Evolutionary conservation across 2,113 vertebrate genomes (phyloP), one percentile per base, ranked within the genome.

Genomic region (Protomyctophum bolini): DNA sequence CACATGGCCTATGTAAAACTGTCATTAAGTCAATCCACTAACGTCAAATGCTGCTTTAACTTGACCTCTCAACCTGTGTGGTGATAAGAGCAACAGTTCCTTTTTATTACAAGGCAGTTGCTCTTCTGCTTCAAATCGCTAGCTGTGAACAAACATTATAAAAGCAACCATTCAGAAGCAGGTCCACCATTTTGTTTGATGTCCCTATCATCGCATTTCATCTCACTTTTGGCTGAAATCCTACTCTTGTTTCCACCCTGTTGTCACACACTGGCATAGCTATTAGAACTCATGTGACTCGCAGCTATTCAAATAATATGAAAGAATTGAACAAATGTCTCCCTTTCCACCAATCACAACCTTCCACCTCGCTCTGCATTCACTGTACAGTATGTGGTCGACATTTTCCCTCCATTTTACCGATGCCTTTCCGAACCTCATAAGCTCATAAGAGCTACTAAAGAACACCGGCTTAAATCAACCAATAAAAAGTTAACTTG

Each of bases 311-410:
- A 90, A 82, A 81, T 87, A 21, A 76, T 86, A 86, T 85, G 77
- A 91, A 91, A 91, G 88, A 89, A 89, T 82, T 81, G 72, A 88
- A 91, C 87, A 85, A 90, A 90, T 88, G 87, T 91, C 80, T 72
- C 86, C 73, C 81, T 73, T 72, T 87, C 88, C 80, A 87, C 92
- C 92, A 94, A 94, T 94, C 92, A 93, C 88, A 86, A 81, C 45
- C 85, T 47, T 93, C 92, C 92, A 94, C 91, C 92, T 93, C 89
- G 84, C 87, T 82, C 86, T 86, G 86, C 81, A 72, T 86, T 77
- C 83, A 70, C 85, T 64, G 64, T 87, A 83, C 87, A 63, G 79
- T 81, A 74, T 49, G 68, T 10, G 54, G 87, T 80, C 76, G 86
- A 91, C 90, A 88, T 90, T 88, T 91, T 91, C 89, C 92, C 89